A percentile compares a stretch with the other conserved stretches of the same genome.
phyloP scores from a whole-genome alignment of 2,888 invertebrate genomes.

The Stratiomys singularior region DNA sequence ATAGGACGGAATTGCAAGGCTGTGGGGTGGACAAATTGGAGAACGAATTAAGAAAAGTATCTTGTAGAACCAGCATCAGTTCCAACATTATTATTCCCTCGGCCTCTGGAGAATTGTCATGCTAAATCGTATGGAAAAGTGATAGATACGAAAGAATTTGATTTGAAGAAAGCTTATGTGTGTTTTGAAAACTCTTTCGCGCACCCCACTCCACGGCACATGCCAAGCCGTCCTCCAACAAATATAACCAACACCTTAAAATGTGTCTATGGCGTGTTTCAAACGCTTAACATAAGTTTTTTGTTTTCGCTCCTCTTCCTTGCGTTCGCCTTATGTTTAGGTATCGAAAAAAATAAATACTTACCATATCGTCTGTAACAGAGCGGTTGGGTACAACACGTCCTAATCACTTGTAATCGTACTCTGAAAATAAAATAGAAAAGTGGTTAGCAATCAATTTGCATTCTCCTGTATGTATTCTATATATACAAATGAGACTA shows the following conservation, averaged over 20 bases:
- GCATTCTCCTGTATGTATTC: too few species aligned
- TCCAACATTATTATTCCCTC: neutral
- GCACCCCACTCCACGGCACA: too few species aligned
- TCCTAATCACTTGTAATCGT: conserved; percentile 63
- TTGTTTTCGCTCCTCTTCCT: too few species aligned
- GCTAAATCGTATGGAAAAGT: conserved; percentile 45
- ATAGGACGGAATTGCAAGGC: conserved; percentile 11
- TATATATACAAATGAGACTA: too few species aligned
- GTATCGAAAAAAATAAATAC: conserved; percentile 49
- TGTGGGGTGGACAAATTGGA: conserved; percentile 18
- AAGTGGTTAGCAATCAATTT: conserved; percentile 18
- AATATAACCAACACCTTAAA: too few species aligned
- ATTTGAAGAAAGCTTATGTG: too few species aligned
- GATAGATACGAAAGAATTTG: conserved; percentile 11
- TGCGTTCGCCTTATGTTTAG: neutral
- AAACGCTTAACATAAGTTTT: too few species aligned
- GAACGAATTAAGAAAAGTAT: conserved; percentile 6
- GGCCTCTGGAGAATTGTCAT: conserved; percentile 33
- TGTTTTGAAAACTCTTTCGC: too few species aligned
- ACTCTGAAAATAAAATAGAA: conserved; percentile 58
- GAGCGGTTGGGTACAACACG: conserved; percentile 66
- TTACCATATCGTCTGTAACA: conserved; percentile 66
- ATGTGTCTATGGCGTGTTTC: too few species aligned
- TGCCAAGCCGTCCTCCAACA: too few species aligned
- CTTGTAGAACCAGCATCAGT: neutral